These are phyloP conservation scores for Tichodroma muraria DNA, from an alignment of 2,113 vertebrate genomes.

Conservation along the genomic window DNA sequence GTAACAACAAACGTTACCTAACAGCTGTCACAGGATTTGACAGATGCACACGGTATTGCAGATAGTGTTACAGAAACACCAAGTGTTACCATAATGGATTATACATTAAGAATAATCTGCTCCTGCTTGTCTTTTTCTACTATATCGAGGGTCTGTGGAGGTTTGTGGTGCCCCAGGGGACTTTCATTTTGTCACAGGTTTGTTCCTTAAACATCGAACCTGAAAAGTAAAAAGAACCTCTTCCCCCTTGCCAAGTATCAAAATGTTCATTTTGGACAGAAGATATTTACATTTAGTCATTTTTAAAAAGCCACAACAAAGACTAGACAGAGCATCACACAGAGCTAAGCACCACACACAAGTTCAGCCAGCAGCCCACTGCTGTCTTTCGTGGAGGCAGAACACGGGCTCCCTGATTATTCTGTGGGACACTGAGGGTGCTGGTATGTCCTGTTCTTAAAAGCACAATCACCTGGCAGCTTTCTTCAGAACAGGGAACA, in stretches of 20 bases:
- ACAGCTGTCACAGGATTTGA: not conserved
- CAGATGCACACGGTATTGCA: not conserved
- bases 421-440: not conserved
- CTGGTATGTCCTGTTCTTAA: not conserved
- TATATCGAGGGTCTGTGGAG: rapidly evolving
- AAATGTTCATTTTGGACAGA: not conserved
- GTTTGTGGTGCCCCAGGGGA: not conserved
- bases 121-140: not conserved
- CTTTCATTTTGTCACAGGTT: not conserved
- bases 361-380: not conserved
- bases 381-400: not conserved
- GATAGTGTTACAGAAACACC: constrained; percentile 9
- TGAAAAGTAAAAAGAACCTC: not conserved
- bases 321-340: not conserved
- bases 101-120: not conserved
- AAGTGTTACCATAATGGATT: not conserved
- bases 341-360: not conserved
- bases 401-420: not conserved
- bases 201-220: not conserved
- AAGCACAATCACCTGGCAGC: not conserved
- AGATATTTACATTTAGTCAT: not conserved
- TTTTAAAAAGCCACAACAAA: not conserved
- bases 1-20: not conserved
- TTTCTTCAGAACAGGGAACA: not conserved
- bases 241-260: not conserved